These are phyloP conservation scores for Acestrorhynchus altus DNA, from an alignment of 2,797 vertebrate genomes.

Conservation along the genomic window DNA sequence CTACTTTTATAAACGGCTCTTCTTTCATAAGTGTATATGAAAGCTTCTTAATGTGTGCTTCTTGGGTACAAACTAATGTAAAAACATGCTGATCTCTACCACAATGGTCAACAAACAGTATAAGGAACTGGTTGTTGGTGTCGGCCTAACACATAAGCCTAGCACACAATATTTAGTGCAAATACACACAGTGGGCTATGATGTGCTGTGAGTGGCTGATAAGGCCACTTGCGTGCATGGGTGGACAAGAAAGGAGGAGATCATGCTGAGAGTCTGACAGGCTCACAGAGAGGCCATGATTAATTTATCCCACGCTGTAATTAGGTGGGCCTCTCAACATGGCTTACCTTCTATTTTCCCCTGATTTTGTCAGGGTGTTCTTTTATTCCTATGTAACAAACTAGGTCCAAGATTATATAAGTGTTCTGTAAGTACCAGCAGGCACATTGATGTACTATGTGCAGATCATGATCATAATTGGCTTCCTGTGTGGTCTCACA, in stretches of 20 bases:
- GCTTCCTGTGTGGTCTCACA: background rate
- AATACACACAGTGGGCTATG: slow-evolving; percentile 19
- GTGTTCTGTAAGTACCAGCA: background rate
- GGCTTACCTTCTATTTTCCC: slow-evolving; percentile 16
- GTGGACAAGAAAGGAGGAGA: slow-evolving; percentile 53
- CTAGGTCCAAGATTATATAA: background rate
- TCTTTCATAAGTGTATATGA: background rate
- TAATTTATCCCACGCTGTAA: slow-evolving; percentile 54
- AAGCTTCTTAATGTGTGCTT: background rate
- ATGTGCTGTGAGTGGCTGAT: slow-evolving; percentile 42
- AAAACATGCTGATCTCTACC: background rate
- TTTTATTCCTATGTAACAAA: background rate
- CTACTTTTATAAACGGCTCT: no score
- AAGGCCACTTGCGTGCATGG: slow-evolving; percentile 42
- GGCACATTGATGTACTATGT: background rate
- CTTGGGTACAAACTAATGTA: background rate
- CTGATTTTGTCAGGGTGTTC: background rate
- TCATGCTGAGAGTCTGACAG: slow-evolving; percentile 49
- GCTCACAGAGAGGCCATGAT: slow-evolving; percentile 45
- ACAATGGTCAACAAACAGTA: background rate
- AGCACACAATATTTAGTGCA: slow-evolving; percentile 21
- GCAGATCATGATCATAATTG: background rate
- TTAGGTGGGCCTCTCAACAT: slow-evolving; percentile 41
- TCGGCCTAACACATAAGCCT: slow-evolving; percentile 2
- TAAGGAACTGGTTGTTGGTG: background rate